phyloP scores from a whole-genome alignment of 2,797 vertebrate species.

The Ptychobarbus kaznakovi region DNA sequence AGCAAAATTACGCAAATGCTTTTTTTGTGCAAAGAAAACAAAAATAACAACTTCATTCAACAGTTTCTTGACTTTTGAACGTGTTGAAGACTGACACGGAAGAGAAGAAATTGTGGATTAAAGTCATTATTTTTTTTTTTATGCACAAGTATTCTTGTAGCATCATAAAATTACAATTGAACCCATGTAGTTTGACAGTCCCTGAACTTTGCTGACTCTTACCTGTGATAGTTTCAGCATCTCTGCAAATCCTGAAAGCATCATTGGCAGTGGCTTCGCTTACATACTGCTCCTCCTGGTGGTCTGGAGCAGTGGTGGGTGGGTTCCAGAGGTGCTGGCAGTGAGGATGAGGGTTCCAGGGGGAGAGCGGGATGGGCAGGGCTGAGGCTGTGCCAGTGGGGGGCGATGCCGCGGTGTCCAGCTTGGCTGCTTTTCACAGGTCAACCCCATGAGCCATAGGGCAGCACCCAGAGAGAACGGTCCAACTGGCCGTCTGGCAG shows the following conservation, averaged over 20 bases:
- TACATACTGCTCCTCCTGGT: conserved; percentile 86
- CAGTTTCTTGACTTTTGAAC: no score
- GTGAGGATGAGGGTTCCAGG: conserved; percentile 67
- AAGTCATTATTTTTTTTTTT: no score
- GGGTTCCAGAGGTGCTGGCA: conserved; percentile 68
- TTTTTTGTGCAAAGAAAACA: no score
- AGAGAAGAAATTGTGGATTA: no score
- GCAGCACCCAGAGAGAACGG: conserved; percentile 63
- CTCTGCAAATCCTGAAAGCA: conserved; percentile 81
- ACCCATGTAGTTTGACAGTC: background rate
- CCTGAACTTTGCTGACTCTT: conserved; percentile 38
- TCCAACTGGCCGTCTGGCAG: conserved; percentile 28
- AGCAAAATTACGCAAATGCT: no score
- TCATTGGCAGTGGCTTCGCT: conserved; percentile 79
- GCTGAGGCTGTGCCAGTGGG: conserved; percentile 81
- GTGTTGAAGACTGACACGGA: no score
- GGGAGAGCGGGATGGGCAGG: conserved; percentile 72
- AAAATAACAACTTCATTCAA: no score
- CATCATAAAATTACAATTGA: no score
- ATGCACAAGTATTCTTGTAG: no score
- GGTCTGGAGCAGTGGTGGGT: conserved; percentile 70
- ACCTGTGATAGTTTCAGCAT: conserved; percentile 99
- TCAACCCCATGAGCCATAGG: conserved; percentile 86
- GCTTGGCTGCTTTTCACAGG: conserved; percentile 93
- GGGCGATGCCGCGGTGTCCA: conserved; percentile 90